Base-by-base conservation (phyloP, 2,797 vertebrate species). In the Halcyon leucocephala region DNA sequence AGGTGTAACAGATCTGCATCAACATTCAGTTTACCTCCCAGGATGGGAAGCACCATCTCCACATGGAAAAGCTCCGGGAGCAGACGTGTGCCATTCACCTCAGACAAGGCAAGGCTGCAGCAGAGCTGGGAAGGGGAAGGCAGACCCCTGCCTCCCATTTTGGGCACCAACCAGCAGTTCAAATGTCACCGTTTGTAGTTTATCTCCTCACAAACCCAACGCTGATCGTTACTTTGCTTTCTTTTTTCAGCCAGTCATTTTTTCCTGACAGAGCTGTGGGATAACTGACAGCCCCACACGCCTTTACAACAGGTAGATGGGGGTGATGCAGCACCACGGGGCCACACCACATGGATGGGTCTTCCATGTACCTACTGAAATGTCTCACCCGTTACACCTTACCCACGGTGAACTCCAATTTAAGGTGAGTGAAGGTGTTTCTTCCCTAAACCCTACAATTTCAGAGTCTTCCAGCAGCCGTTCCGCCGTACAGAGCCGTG, bases 291-390 rank as follows among this genome's bases (percentile, higher is more conserved):
- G 72, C 48, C 83, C 79, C 39, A 31, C 62, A 46, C 9, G 12
- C 42, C 46, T 86, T 46, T n/a, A 77, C 60, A 8, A 66, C 55
- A 62, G 85, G 60, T 6, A 86, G 37, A 8, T 4, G 20, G 33
- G 33, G 55, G 48, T 0, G 0, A 37, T 2, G 22, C 33, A 19
- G 33, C 48, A 25, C 58, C 11, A n/a, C 0, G 2, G n/a, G 73
- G 26, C n/a, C 46, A 41, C 1, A 4, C 15, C 52, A 26, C 21
- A 22, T 0, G 3, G 49, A 22, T 0, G 1, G 33, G 29, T 28
- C 79, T 60, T 48, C 33, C 41, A 12, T 0, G 2, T 1, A 3
- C 82, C 13, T 6, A 33, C 25, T 9, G 42, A 7, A 29, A 21
- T 6, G 14, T 73, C 78, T 54, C 64, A 52, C n/a, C 81, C 81